Evolutionary conservation across 2,797 vertebrate genomes (phyloP).

Genomic region (Macroramphosus scolopax): DNA sequence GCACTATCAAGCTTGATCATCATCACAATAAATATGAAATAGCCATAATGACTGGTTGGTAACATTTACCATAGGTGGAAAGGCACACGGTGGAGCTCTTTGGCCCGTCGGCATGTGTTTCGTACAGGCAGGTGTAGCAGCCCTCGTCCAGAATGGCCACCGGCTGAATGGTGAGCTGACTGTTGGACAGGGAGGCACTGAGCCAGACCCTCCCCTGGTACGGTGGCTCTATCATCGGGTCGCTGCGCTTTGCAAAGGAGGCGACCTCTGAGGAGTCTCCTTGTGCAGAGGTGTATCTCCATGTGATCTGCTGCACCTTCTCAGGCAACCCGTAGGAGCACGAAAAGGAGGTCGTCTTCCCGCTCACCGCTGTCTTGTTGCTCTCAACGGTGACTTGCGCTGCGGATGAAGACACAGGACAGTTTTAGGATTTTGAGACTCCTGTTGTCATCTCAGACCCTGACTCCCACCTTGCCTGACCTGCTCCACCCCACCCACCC

Average conservation of each 20-base stretch:
- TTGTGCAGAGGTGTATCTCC: slow-evolving; percentile 56
- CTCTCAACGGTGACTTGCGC: slow-evolving; percentile 61
- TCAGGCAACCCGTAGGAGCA: slow-evolving; percentile 78
- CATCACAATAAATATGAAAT: too few relatives aligned
- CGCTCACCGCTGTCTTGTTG: slow-evolving; percentile 77
- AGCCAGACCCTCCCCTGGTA: slow-evolving; percentile 73
- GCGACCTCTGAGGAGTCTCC: slow-evolving; percentile 65
- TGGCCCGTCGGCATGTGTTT: slow-evolving; percentile 53
- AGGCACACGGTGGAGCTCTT: slow-evolving; percentile 76
- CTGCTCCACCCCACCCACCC: too few relatives aligned
- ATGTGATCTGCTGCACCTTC: slow-evolving; percentile 74
- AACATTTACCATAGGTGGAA: slow-evolving; percentile 70
- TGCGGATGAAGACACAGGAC: slow-evolving; percentile 21
- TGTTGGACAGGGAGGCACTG: slow-evolving; percentile 69
- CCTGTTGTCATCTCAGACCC: too few relatives aligned
- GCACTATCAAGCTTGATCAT: too few relatives aligned
- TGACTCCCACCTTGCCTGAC: too few relatives aligned
- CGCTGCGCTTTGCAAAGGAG: slow-evolving; percentile 70
- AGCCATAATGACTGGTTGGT: neutral
- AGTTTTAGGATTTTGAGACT: neutral
- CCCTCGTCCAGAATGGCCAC: slow-evolving; percentile 76
- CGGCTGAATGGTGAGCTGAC: slow-evolving; percentile 73
- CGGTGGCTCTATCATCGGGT: slow-evolving; percentile 74
- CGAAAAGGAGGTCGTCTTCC: slow-evolving; percentile 68
- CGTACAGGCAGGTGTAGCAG: slow-evolving; percentile 79